Conservation (phyloP, 2,797 vertebrate genomes). For the Ataeniobius toweri region DNA sequence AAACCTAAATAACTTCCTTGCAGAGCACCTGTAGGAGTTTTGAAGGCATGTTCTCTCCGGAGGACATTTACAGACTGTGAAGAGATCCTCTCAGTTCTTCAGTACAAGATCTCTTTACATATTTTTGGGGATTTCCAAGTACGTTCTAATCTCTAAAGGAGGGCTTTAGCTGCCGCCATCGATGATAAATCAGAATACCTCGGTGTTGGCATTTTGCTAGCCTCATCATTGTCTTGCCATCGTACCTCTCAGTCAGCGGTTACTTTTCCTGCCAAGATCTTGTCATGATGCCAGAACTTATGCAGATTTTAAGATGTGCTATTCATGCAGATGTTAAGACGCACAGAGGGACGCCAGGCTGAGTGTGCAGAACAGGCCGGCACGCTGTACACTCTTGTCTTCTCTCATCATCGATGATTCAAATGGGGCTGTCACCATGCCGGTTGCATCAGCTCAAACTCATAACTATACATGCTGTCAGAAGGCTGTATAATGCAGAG, state of each 20-base stretch:
- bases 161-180: not conserved
- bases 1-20: slow-evolving; percentile 57
- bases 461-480: slow-evolving; percentile 47
- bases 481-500: slow-evolving; percentile 37
- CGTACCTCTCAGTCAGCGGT: slow-evolving; percentile 15
- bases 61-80: slow-evolving; percentile 44
- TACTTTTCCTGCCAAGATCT: slow-evolving; percentile 27
- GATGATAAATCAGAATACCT: not conserved
- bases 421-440: slow-evolving; percentile 48
- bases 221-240: slow-evolving; percentile 16
- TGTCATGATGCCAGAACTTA: slow-evolving; percentile 33
- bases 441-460: slow-evolving; percentile 32
- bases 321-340: slow-evolving; percentile 39
- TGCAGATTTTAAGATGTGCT: slow-evolving; percentile 51
- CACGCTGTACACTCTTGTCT: slow-evolving; percentile 41
- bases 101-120: slow-evolving; percentile 7
- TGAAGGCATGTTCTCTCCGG: slow-evolving; percentile 26
- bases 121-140: not conserved
- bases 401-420: slow-evolving; percentile 53
- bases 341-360: slow-evolving; percentile 26
- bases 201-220: not conserved
- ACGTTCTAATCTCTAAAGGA: not conserved
- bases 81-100: slow-evolving; percentile 39
- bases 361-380: slow-evolving; percentile 32
- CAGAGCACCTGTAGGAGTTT: slow-evolving; percentile 7